phyloP scores from a whole-genome alignment of 2,113 vertebrate genomes.

The Platichthys flesus region DNA sequence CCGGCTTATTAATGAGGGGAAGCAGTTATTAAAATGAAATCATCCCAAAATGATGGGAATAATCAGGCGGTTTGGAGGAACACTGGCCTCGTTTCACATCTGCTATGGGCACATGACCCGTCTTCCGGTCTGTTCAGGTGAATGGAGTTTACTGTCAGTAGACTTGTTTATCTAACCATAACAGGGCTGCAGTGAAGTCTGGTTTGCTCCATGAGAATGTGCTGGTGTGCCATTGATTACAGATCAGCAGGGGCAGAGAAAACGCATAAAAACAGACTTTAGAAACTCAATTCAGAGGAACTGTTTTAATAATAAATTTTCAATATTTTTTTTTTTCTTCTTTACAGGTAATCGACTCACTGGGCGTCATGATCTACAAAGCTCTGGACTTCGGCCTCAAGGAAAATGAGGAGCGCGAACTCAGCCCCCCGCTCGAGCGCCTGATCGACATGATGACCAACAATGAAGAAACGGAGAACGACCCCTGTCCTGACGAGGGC shows the following conservation, averaged over 20 bases:
- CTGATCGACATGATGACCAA: slow-evolving; percentile 98
- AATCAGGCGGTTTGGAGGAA: slow-evolving; percentile 31
- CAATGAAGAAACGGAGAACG: slow-evolving; percentile 80
- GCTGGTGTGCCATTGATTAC: slow-evolving; percentile 20
- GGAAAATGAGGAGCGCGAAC: slow-evolving; percentile 94
- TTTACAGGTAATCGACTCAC: slow-evolving; percentile 91
- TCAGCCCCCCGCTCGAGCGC: slow-evolving; percentile 92
- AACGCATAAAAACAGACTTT: too few species aligned
- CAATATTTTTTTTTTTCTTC: not conserved
- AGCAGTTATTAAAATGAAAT: slow-evolving; percentile 40
- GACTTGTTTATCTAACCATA: slow-evolving; percentile 10
- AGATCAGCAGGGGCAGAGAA: not conserved
- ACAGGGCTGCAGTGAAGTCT: not conserved
- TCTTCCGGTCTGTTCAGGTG: slow-evolving; percentile 32
- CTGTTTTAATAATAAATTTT: not conserved
- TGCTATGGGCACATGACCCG: slow-evolving; percentile 27
- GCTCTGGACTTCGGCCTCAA: slow-evolving; percentile 97
- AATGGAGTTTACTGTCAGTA: slow-evolving; percentile 20
- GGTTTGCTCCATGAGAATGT: slow-evolving; percentile 31
- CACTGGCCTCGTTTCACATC: slow-evolving; percentile 29
- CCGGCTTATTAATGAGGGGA: slow-evolving; percentile 31
- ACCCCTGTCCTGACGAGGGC: slow-evolving; percentile 90
- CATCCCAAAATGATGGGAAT: slow-evolving; percentile 29
- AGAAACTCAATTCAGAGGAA: not conserved
- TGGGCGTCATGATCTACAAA: slow-evolving; percentile 98